phyloP scores from a whole-genome alignment of 2,888 invertebrate genomes.

The Mantis religiosa region DNA sequence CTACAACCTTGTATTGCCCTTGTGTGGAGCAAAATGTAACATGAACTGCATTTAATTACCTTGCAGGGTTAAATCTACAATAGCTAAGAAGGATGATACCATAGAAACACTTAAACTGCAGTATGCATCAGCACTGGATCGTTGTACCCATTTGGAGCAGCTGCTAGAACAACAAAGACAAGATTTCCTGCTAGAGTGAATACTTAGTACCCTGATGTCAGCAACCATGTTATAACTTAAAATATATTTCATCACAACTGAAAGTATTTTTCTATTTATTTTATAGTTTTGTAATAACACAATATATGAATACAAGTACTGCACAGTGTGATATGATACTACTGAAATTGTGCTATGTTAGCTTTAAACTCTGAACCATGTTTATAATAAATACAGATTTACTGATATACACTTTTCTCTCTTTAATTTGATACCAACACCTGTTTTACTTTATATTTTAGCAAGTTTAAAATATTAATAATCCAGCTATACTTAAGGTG shows the following conservation, averaged over 20 bases:
- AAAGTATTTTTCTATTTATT: background rate
- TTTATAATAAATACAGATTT: too few relatives aligned
- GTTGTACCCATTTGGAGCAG: constrained; percentile 68
- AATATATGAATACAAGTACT: background rate
- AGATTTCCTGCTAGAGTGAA: constrained; percentile 31
- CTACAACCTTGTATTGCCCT: too few relatives aligned
- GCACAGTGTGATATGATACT: too few relatives aligned
- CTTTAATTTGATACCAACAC: too few relatives aligned
- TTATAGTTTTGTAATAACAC: background rate
- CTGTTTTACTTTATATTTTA: too few relatives aligned
- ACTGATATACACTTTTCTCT: too few relatives aligned
- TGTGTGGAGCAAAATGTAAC: background rate
- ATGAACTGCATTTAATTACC: constrained; percentile 13
- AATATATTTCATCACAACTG: too few relatives aligned
- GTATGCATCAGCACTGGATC: constrained; percentile 63
- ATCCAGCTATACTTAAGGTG: too few relatives aligned
- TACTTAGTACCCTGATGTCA: background rate
- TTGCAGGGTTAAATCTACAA: constrained; percentile 71
- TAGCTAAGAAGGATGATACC: constrained; percentile 74
- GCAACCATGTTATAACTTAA: background rate
- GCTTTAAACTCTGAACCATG: too few relatives aligned
- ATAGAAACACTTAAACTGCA: constrained; percentile 69
- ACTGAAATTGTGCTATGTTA: too few relatives aligned
- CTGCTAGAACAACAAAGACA: constrained; percentile 65
- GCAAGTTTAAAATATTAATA: too few relatives aligned